Percentiles rank a stretch among this genome's conserved stretches.
Evolutionary conservation across 1,140 invertebrate genomes (phyloP).

Genomic region (Drosophila repleta): DNA sequence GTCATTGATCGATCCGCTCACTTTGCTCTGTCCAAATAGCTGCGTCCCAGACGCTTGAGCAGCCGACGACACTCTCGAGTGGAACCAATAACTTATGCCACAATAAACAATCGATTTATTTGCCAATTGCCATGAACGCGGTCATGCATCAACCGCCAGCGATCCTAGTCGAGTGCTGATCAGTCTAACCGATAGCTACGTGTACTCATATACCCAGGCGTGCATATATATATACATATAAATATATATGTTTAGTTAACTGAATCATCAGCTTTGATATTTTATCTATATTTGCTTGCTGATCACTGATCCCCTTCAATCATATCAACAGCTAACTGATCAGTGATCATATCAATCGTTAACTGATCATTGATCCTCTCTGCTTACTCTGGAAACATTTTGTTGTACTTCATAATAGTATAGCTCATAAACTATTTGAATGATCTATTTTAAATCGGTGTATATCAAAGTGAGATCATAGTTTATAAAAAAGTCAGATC

Average conservation of each 20-base stretch:
- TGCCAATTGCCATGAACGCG: slow-evolving; percentile 36
- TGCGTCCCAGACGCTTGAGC: slow-evolving; percentile 1
- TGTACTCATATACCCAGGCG: background rate
- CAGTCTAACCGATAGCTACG: slow-evolving; percentile 1
- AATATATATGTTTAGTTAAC: background rate
- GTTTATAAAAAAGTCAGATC: too few relatives aligned
- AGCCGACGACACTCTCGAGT: slow-evolving; percentile 26
- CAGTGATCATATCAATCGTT: background rate
- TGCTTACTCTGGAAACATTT: too few relatives aligned
- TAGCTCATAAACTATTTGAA: too few relatives aligned
- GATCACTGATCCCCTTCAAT: background rate
- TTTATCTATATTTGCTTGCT: background rate
- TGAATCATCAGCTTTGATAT: slow-evolving; percentile 4
- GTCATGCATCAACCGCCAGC: slow-evolving; percentile 27
- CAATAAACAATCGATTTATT: slow-evolving; percentile 52
- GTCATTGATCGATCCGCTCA: slow-evolving; percentile 49
- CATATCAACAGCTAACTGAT: background rate
- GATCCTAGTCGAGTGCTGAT: slow-evolving; percentile 16
- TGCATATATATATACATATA: too few relatives aligned
- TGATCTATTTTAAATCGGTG: too few relatives aligned
- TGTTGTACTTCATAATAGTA: background rate
- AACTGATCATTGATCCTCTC: background rate
- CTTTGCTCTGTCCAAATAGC: slow-evolving; percentile 46
- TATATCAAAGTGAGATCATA: too few relatives aligned
- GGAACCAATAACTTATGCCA: slow-evolving; percentile 47